phyloP scores from a whole-genome alignment of 2,797 vertebrate genomes.

The Eulemur mongoz region DNA sequence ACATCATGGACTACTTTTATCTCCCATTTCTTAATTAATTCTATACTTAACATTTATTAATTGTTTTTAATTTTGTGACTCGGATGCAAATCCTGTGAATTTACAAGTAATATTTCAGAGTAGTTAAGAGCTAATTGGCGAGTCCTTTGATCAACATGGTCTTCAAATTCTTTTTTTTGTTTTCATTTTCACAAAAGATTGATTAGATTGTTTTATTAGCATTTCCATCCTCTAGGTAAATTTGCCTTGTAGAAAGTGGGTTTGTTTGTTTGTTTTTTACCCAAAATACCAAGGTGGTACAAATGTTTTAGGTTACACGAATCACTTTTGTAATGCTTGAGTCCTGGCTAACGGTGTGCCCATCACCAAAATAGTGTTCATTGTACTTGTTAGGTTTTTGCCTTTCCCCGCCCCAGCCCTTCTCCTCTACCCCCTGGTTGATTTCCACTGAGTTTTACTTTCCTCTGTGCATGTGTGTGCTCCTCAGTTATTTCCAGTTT shows the following conservation, averaged over 20 bases:
- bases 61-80: not conserved
- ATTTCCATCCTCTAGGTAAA: not conserved
- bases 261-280: too few relatives aligned
- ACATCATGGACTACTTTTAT: not conserved
- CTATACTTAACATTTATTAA: rapidly evolving
- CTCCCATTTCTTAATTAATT: rapidly evolving
- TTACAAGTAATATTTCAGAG: not conserved
- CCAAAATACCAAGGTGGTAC: too few relatives aligned
- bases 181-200: not conserved
- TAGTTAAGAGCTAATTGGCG: rapidly evolving
- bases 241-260: not conserved
- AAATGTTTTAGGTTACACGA: too few relatives aligned
- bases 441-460: too few relatives aligned
- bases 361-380: too few relatives aligned
- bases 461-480: too few relatives aligned
- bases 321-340: too few relatives aligned
- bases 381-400: too few relatives aligned
- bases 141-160: not conserved
- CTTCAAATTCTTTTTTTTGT: not conserved
- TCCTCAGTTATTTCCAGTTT: too few relatives aligned
- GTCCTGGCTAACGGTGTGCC: too few relatives aligned
- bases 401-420: too few relatives aligned
- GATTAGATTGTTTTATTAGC: not conserved
- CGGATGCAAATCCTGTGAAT: not conserved
- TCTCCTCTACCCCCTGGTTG: too few relatives aligned